Conservation (phyloP, 2,888 invertebrate genomes). For the Bruchidius siliquastri region DNA sequence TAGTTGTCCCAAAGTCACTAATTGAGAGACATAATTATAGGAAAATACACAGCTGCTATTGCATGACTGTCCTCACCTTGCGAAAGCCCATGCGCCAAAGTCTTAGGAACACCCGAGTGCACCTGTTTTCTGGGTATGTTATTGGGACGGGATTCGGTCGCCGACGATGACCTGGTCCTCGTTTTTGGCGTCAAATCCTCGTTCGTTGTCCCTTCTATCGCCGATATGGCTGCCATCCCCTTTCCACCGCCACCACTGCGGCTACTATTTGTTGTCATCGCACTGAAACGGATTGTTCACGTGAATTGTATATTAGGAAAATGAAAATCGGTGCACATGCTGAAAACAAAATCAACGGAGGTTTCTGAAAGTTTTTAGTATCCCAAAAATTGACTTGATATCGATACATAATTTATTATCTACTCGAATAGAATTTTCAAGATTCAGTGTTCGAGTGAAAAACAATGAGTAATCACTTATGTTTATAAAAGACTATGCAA, state of each 20-base stretch:
- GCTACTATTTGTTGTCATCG: constrained; percentile 60
- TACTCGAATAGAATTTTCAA: neutral
- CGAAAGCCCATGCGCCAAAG: constrained; percentile 15
- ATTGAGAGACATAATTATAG: too few species aligned
- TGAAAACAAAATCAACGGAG: too few species aligned
- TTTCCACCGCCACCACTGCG: constrained; percentile 28
- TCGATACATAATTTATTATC: too few species aligned
- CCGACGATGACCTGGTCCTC: constrained; percentile 64
- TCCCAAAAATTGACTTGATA: too few species aligned
- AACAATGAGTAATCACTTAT: neutral
- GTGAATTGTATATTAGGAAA: too few species aligned
- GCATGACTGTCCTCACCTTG: constrained; percentile 26
- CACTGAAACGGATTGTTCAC: constrained; percentile 48
- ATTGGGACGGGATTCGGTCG: constrained; percentile 62
- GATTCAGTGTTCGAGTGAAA: neutral
- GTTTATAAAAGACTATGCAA: neutral
- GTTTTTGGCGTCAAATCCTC: constrained; percentile 62
- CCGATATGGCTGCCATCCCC: neutral
- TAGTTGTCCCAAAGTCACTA: too few species aligned
- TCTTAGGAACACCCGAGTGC: constrained; percentile 15
- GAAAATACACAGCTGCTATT: too few species aligned
- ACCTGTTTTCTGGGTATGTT: constrained; percentile 50
- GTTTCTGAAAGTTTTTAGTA: too few species aligned
- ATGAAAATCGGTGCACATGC: too few species aligned
- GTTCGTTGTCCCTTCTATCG: neutral